A percentile compares a stretch with the other conserved stretches of the same genome.
phyloP scores from a whole-genome alignment of 1,140 invertebrate species.

The Aphelinus certus region DNA sequence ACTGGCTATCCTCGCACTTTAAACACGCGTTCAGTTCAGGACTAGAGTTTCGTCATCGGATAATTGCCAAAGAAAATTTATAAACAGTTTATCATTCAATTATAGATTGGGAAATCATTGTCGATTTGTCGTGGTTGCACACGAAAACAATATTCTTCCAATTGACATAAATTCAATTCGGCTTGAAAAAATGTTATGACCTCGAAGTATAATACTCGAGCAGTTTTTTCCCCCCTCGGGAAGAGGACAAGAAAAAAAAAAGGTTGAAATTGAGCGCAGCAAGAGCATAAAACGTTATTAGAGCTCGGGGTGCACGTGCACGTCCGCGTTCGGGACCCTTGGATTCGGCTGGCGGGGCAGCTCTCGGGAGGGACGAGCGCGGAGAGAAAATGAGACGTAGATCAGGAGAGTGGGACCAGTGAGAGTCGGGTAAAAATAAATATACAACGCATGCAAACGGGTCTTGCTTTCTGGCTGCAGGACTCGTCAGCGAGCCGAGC shows the following conservation, averaged over 20 bases:
- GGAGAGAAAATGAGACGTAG: slow-evolving; percentile 41
- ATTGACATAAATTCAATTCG: no score
- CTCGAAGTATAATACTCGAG: no score
- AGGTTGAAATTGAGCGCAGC: background rate
- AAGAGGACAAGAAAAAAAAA: slow-evolving; percentile 11
- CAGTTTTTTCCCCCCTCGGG: background rate
- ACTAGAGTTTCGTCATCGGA: no score
- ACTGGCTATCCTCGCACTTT: no score
- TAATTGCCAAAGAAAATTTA: no score
- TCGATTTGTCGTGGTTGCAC: no score
- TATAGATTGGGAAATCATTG: no score
- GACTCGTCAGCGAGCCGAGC: slow-evolving; percentile 46
- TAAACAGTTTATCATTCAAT: no score
- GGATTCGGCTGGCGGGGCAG: slow-evolving; percentile 19
- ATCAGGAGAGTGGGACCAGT: slow-evolving; percentile 45
- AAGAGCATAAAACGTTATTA: slow-evolving; percentile 34
- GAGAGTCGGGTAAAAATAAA: slow-evolving; percentile 57
- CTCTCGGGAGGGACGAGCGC: slow-evolving; percentile 38
- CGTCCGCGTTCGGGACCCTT: slow-evolving; percentile 14
- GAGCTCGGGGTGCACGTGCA: slow-evolving; percentile 22
- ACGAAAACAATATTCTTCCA: no score
- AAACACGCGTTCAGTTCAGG: no score
- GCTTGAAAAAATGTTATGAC: no score
- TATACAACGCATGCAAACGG: slow-evolving; percentile 50
- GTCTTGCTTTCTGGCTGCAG: slow-evolving; percentile 42